These are phyloP conservation scores for Cyaniris semiargus DNA, from an alignment of 2,888 invertebrate species.

Conservation along the genomic window DNA sequence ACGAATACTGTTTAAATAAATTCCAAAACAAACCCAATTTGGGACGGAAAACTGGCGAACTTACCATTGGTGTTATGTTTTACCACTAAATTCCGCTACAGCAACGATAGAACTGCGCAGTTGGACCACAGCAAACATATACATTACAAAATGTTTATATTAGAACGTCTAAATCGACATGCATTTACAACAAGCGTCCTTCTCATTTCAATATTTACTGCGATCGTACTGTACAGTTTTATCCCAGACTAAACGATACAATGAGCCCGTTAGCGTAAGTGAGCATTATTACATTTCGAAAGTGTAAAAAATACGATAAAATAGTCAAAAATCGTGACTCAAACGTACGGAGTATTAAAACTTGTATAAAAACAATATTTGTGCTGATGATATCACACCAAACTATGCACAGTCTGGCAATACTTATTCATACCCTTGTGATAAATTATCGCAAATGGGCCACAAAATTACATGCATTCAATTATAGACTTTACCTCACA, in stretches of 20 bases:
- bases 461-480: neutral
- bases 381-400: slow-evolving; percentile 45
- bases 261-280: slow-evolving; percentile 30
- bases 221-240: neutral
- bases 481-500: neutral
- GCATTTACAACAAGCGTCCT: no score
- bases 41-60: slow-evolving; percentile 70
- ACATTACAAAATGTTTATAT: no score
- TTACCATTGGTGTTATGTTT: slow-evolving; percentile 67
- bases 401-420: slow-evolving; percentile 30
- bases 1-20: slow-evolving; percentile 28
- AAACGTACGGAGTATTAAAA: slow-evolving; percentile 69
- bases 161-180: no score
- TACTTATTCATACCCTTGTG: neutral
- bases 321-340: slow-evolving; percentile 60
- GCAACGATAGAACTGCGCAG: neutral
- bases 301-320: slow-evolving; percentile 40
- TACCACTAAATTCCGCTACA: slow-evolving; percentile 36
- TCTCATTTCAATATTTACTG: no score
- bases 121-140: neutral
- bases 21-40: slow-evolving; percentile 56
- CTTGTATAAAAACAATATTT: slow-evolving; percentile 60
- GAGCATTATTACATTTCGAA: slow-evolving; percentile 26
- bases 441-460: neutral
- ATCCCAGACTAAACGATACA: slow-evolving; percentile 46